These are phyloP conservation scores for Proctacanthus coquilletti DNA, from an alignment of 1,140 invertebrate genomes.

Conservation along the genomic window DNA sequence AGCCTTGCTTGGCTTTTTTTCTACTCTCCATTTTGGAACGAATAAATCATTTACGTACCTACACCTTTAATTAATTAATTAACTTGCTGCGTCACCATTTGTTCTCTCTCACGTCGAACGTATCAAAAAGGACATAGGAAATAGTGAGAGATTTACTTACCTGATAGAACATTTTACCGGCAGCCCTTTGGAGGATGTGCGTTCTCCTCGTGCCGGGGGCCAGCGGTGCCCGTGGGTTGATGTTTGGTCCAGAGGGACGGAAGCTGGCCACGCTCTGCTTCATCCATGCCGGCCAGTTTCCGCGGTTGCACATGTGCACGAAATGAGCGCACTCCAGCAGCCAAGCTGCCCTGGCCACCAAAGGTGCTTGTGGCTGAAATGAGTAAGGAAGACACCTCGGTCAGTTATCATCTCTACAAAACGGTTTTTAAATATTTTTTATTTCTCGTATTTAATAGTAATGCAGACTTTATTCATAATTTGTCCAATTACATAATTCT, in stretches of 20 bases:
- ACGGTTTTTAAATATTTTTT: no score
- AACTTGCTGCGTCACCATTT: no score
- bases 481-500: no score
- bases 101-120: no score
- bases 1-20: no score
- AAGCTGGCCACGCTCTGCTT: conserved; percentile 52
- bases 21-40: no score
- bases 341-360: conserved; percentile 77
- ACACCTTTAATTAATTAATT: no score
- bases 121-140: no score
- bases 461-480: no score
- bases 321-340: conserved; percentile 91
- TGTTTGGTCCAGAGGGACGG: conserved; percentile 50
- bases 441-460: no score
- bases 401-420: not conserved
- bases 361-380: conserved; percentile 78
- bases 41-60: no score
- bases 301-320: conserved; percentile 93
- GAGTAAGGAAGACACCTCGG: conserved; percentile 2
- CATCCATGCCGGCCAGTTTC: conserved; percentile 95
- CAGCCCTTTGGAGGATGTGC: conserved; percentile 72
- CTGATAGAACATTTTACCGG: conserved; percentile 93
- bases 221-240: conserved; percentile 25
- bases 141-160: no score
- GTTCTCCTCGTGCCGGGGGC: conserved; percentile 50